Evolutionary conservation across 1,140 invertebrate species (phyloP).

Genomic region (Ceratina calcarata): DNA sequence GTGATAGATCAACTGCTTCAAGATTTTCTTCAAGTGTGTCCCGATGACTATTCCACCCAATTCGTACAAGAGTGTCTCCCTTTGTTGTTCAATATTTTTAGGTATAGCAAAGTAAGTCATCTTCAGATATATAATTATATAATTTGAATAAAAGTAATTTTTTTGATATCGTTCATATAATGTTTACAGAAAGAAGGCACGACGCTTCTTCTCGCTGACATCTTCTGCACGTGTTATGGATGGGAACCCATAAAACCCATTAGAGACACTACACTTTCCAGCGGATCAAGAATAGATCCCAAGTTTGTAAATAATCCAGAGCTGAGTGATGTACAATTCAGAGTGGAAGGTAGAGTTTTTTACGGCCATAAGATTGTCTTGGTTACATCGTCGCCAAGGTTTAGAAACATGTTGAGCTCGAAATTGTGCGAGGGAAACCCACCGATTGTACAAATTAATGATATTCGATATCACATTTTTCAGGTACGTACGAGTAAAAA

Average conservation of each 20-base stretch:
- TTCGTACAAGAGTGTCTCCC: slow-evolving; percentile 95
- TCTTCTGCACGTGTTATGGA: slow-evolving; percentile 93
- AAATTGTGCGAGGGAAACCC: slow-evolving; percentile 88
- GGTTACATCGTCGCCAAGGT: slow-evolving; percentile 92
- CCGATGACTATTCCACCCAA: slow-evolving; percentile 90
- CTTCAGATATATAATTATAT: background rate
- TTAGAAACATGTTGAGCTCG: slow-evolving; percentile 92
- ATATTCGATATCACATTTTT: slow-evolving; percentile 95
- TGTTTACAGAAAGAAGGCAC: slow-evolving; percentile 90
- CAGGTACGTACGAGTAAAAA: slow-evolving; percentile 82
- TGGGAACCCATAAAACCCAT: slow-evolving; percentile 92
- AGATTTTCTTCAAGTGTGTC: slow-evolving; percentile 93
- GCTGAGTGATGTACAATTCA: slow-evolving; percentile 93
- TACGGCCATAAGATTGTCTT: slow-evolving; percentile 96
- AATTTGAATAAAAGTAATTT: background rate
- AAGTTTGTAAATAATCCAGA: slow-evolving; percentile 96
- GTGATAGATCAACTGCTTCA: slow-evolving; percentile 94
- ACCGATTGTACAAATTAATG: slow-evolving; percentile 94
- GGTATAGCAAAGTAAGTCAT: slow-evolving; percentile 90
- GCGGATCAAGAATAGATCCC: slow-evolving; percentile 90
- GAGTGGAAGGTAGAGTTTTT: slow-evolving; percentile 94
- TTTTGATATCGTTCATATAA: background rate
- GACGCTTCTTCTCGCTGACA: slow-evolving; percentile 91
- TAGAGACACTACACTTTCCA: slow-evolving; percentile 85
- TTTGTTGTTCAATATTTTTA: slow-evolving; percentile 93